Percentiles rank a stretch among this genome's conserved stretches.
These are phyloP conservation scores for Drosophila nigritarsus DNA, from an alignment of 2,888 invertebrate genomes.

Conservation along the genomic window DNA sequence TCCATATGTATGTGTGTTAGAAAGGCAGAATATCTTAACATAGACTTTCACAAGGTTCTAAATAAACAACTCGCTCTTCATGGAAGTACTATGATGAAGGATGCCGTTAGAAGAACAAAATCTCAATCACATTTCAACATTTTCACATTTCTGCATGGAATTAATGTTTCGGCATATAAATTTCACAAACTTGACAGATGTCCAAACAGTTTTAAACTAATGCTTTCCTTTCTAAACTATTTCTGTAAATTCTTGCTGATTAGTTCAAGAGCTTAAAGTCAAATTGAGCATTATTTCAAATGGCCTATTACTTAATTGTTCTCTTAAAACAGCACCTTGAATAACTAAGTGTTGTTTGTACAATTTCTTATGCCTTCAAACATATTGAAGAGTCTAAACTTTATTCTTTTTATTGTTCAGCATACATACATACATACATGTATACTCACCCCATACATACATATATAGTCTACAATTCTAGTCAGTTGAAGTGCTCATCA, in stretches of 20 bases:
- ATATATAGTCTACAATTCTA: constrained; percentile 55
- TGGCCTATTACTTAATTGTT: background rate
- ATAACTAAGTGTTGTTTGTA: constrained; percentile 8
- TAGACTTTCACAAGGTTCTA: background rate
- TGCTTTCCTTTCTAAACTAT: background rate
- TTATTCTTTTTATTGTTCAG: constrained; percentile 9
- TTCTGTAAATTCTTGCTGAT: background rate
- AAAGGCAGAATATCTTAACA: background rate
- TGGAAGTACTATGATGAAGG: background rate
- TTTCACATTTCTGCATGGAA: background rate
- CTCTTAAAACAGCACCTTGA: background rate
- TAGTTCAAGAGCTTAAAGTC: background rate
- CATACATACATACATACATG: constrained; percentile 7
- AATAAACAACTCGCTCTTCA: background rate
- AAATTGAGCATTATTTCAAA: background rate
- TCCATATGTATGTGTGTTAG: constrained; percentile 1
- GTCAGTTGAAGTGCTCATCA: constrained; percentile 47
- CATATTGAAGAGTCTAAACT: background rate
- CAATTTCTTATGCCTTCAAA: background rate
- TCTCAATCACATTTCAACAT: background rate
- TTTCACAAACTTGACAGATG: background rate
- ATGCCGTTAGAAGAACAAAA: background rate
- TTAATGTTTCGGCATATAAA: background rate
- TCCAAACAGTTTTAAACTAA: background rate
- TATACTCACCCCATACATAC: background rate